phyloP scores from a whole-genome alignment of 2,888 invertebrate genomes.

The Lasioglossum leucozonium region DNA sequence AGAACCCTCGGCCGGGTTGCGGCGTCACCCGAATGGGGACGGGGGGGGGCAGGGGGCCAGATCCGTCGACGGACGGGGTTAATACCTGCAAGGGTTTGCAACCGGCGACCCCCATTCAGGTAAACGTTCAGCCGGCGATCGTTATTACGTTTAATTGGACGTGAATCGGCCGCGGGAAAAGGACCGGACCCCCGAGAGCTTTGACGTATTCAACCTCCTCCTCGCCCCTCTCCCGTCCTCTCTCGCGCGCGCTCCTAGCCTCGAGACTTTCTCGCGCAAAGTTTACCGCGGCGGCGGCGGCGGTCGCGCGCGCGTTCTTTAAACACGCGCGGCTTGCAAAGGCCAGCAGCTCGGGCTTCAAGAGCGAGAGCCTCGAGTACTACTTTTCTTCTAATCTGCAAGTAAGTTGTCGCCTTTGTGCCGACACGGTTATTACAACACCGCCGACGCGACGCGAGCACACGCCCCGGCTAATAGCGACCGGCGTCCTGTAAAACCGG shows the following conservation, averaged over 20 bases:
- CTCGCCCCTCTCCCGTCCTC: not conserved
- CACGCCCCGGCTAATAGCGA: conserved; percentile 5
- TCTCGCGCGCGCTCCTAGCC: not conserved
- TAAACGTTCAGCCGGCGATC: conserved; percentile 1
- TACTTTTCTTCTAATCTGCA: conserved; percentile 61
- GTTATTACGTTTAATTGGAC: conserved; percentile 55
- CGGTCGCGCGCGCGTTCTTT: conserved; percentile 43
- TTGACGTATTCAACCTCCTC: conserved; percentile 32
- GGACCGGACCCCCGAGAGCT: conserved; percentile 14
- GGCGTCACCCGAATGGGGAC: not conserved
- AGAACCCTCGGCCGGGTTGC: not conserved
- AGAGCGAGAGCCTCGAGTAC: conserved; percentile 50
- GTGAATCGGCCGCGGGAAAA: conserved; percentile 27
- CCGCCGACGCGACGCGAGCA: not conserved
- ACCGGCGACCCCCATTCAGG: not conserved
- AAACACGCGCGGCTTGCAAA: conserved; percentile 54
- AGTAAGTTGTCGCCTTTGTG: conserved; percentile 57
- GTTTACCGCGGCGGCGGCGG: conserved; percentile 26
- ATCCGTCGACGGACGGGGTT: conserved; percentile 5
- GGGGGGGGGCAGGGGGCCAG: too few relatives aligned
- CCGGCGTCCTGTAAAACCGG: conserved; percentile 2
- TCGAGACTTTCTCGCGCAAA: conserved; percentile 5
- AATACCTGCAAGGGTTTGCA: conserved; percentile 4
- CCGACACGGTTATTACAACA: conserved; percentile 45
- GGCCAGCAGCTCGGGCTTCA: conserved; percentile 34